phyloP scores from a whole-genome alignment of 2,797 vertebrate species.

The Podarcis lilfordi region DNA sequence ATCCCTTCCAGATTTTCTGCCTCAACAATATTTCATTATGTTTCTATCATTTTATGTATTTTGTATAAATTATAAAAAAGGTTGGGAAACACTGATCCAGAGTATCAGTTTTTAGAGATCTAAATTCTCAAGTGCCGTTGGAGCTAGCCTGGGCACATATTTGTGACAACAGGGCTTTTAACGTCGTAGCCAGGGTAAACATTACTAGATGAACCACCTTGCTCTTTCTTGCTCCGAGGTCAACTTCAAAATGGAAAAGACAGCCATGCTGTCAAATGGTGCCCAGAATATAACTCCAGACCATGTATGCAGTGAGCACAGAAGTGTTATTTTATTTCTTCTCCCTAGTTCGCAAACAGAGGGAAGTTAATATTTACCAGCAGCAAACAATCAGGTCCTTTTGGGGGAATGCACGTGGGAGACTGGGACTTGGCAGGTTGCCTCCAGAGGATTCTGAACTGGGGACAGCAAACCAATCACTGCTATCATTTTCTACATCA shows the following conservation, averaged over 20 bases:
- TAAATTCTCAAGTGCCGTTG: background rate
- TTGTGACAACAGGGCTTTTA: background rate
- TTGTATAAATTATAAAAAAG: no score
- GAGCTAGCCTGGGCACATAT: background rate
- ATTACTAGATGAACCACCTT: background rate
- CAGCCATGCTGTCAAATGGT: background rate
- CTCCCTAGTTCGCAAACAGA: constrained; percentile 38
- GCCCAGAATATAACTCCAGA: background rate
- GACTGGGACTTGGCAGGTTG: background rate
- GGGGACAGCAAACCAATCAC: background rate
- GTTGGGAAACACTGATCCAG: no score
- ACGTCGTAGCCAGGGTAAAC: background rate
- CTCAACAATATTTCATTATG: no score
- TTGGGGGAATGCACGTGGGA: constrained; percentile 28
- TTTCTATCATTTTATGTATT: no score
- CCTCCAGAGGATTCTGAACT: no score
- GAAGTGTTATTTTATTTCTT: constrained; percentile 5
- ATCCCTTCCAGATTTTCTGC: no score
- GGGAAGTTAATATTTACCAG: constrained; percentile 67
- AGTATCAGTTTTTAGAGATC: background rate
- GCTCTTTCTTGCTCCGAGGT: no score
- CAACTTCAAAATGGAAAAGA: background rate
- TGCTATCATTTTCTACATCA: background rate
- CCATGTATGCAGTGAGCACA: background rate
- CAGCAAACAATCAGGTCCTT: background rate